phyloP scores from a whole-genome alignment of 2,888 invertebrate genomes.

The Sarcophaga subvicina region DNA sequence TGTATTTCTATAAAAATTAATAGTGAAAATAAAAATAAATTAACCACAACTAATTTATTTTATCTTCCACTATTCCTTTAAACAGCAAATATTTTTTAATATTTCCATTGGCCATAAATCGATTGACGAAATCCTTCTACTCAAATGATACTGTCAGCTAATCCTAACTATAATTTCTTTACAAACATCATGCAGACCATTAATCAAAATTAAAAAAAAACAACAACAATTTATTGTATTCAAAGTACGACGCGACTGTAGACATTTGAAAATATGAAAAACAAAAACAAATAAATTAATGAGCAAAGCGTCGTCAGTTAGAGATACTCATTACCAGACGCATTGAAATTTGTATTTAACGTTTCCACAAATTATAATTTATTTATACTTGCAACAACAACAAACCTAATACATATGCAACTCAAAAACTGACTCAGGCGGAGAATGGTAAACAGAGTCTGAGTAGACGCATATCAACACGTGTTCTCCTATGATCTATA shows the following conservation, averaged over 20 bases:
- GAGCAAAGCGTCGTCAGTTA: background rate
- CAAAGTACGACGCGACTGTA: background rate
- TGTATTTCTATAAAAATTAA: no score
- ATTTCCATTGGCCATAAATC: slow-evolving; percentile 8
- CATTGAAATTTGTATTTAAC: background rate
- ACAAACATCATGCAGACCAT: slow-evolving; percentile 15
- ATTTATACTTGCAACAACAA: background rate
- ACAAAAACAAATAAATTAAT: background rate
- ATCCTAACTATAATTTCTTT: background rate
- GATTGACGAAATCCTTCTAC: slow-evolving; percentile 21
- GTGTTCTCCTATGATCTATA: no score
- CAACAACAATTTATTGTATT: background rate
- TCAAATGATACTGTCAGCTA: background rate
- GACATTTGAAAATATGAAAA: background rate
- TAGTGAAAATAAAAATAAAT: no score
- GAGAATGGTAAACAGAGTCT: no score
- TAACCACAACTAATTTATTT: no score
- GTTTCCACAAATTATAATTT: background rate
- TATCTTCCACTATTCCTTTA: no score
- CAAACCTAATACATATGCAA: background rate
- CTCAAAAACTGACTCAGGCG: no score
- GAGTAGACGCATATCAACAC: no score
- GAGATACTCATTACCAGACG: background rate
- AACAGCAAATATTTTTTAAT: background rate
- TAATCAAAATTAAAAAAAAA: slow-evolving; percentile 24